Evolutionary conservation across 1,140 invertebrate genomes (phyloP).

Genomic region (Episyrphus balteatus): DNA sequence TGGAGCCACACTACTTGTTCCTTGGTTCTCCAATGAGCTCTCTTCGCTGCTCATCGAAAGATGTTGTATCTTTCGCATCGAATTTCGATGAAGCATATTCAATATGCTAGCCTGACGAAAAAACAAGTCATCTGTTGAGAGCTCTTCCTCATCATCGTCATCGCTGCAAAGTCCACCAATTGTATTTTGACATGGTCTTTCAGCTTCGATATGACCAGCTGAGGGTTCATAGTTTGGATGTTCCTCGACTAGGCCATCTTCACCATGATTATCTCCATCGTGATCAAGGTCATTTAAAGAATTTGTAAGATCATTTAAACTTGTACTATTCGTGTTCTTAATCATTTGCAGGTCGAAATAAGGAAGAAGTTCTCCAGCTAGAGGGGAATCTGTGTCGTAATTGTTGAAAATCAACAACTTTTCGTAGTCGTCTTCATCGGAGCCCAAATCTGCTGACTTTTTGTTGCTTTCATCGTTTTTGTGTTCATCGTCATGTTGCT

Average conservation of each 20-base stretch:
- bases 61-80: conserved; percentile 27
- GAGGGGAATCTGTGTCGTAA: conserved; percentile 19
- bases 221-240: conserved; percentile 30
- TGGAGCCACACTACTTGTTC: conserved; percentile 7
- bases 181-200: not conserved
- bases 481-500: not conserved
- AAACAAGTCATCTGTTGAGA: conserved; percentile 27
- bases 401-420: conserved; percentile 30
- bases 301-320: conserved; percentile 23
- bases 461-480: not conserved
- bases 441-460: conserved; percentile 14
- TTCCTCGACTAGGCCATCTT: conserved; percentile 27
- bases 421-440: conserved; percentile 33
- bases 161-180: conserved; percentile 23
- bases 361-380: conserved; percentile 30
- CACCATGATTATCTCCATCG: conserved; percentile 17
- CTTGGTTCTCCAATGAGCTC: conserved; percentile 27
- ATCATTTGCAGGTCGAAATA: conserved; percentile 36
- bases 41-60: conserved; percentile 37
- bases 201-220: conserved; percentile 14
- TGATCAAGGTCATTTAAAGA: conserved; percentile 8
- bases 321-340: conserved; percentile 25
- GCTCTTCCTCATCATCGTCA: conserved; percentile 24
- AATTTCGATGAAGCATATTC: conserved; percentile 33
- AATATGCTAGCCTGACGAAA: conserved; percentile 32